Evolutionary conservation across 2,888 invertebrate species (phyloP), one percentile per base, ranked within the genome.

Genomic region (Sympetrum striolatum): DNA sequence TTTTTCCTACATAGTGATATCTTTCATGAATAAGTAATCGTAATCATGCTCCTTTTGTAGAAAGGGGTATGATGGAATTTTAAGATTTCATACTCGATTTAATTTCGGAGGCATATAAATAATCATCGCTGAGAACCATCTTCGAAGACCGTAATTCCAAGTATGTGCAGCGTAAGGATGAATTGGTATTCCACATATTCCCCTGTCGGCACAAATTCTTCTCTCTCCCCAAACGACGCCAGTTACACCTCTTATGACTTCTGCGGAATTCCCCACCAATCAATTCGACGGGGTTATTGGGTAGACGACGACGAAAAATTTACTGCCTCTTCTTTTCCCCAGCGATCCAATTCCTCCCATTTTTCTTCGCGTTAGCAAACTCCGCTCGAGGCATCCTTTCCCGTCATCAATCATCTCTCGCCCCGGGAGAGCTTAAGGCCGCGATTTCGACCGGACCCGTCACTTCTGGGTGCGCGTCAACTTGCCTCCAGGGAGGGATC

Each of bases 341-440:
- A n/a, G 60, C n/a, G 73, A 73, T 31, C 31, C 73, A 25, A 73
- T 73, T 73, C 73, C 73, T 73, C 73, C 25, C 31, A 53, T 73
- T 31, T 31, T 31, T 31, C 60, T 64, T n/a, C 64, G 64, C 25
- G n/a, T 22, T 8, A 18, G 22, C 64, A n/a, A 60, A 18, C 60
- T 60, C 15, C 60, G 18, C 60, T 60, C 60, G 18, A 14, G 18
- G 39, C 60, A n/a, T 22, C 60, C 60, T 25, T 5, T 2, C 31
- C 44, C 58, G 58, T 58, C 82, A 82, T 82, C 82, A 82, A 82
- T 82, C 82, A 82, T 82, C 35, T 58, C 58, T 53, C 64, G 25
- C 64, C n/a, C 25, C 15, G 58, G 35, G 35, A 53, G 81, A 37
- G 80, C 58, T 58, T 58, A 60, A 12, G 35, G 58, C 8, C 35